These are phyloP conservation scores for Corythoichthys intestinalis DNA, from an alignment of 2,113 vertebrate species.

Conservation along the genomic window DNA sequence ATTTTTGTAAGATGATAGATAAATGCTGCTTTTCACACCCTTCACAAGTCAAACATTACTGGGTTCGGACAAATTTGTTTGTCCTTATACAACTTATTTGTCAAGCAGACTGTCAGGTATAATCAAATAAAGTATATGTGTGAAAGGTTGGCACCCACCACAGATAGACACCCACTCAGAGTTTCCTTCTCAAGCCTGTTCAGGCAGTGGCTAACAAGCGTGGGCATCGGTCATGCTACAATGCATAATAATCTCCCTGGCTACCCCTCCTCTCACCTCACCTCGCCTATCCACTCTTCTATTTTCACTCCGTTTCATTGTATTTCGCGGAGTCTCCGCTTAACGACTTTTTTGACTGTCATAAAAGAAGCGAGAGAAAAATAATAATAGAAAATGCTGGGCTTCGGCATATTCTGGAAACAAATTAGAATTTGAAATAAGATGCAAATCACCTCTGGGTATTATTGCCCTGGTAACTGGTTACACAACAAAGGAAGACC, in stretches of 20 bases:
- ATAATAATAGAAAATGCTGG: slow-evolving; percentile 48
- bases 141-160: slow-evolving; percentile 45
- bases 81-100: slow-evolving; percentile 51
- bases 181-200: slow-evolving; percentile 46
- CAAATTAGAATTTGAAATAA: slow-evolving; percentile 76
- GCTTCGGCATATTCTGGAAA: slow-evolving; percentile 61
- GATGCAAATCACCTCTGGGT: slow-evolving; percentile 75
- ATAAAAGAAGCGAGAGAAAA: slow-evolving; percentile 41
- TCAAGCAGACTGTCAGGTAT: slow-evolving; percentile 29
- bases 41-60: slow-evolving; percentile 48
- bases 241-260: slow-evolving; percentile 65
- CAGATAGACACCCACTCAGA: slow-evolving; percentile 39
- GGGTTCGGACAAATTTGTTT: slow-evolving; percentile 38
- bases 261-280: slow-evolving; percentile 35
- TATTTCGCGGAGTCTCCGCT: slow-evolving; percentile 64
- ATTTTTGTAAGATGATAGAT: slow-evolving; percentile 33
- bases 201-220: slow-evolving; percentile 59
- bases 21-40: slow-evolving; percentile 26
- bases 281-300: slow-evolving; percentile 38
- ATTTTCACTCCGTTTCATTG: slow-evolving; percentile 61
- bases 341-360: slow-evolving; percentile 40
- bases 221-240: slow-evolving; percentile 59
- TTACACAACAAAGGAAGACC: slow-evolving; percentile 76
- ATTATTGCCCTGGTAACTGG: slow-evolving; percentile 74
- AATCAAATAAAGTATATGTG: slow-evolving; percentile 23